Percentiles rank a stretch among this genome's conserved stretches.
phyloP scores from a whole-genome alignment of 2,113 vertebrate genomes.

The Hippopotamus amphibius region DNA sequence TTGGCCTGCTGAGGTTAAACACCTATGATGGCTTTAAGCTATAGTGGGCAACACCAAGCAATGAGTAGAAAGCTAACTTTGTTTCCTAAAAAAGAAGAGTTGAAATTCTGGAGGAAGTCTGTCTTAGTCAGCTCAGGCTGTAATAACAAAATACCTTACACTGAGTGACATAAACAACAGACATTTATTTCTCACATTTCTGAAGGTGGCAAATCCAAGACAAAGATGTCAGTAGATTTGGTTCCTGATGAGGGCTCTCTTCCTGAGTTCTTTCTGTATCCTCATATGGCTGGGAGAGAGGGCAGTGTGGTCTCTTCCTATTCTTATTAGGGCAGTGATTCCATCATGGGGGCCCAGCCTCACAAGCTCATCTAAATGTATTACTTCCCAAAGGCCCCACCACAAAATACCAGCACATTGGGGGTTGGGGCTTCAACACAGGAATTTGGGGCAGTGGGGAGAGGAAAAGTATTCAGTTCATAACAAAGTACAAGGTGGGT shows the following conservation, averaged over 20 bases:
- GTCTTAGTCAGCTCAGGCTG: not conserved
- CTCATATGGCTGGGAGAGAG: not conserved
- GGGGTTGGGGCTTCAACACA: not conserved
- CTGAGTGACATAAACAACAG: not conserved
- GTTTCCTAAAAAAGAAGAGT: slow-evolving; percentile 1
- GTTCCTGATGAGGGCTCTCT: not conserved
- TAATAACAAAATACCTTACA: not conserved
- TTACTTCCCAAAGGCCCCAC: not conserved
- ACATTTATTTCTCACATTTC: not conserved
- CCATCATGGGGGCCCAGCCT: not conserved
- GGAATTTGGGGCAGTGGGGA: no score
- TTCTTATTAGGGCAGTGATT: not conserved
- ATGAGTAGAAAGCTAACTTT: not conserved
- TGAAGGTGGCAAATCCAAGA: not conserved
- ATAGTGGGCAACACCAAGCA: not conserved
- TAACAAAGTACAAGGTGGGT: not conserved
- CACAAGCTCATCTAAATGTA: not conserved
- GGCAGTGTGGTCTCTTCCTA: not conserved
- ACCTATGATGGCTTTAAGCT: not conserved
- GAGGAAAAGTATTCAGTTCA: not conserved
- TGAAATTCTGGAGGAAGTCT: not conserved
- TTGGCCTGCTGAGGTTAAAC: not conserved
- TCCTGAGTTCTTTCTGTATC: not conserved
- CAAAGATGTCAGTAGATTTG: not conserved
- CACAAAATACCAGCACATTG: not conserved